These are phyloP conservation scores for Eurystomus glaucurus DNA, from an alignment of 2,797 vertebrate genomes.

Conservation along the genomic window DNA sequence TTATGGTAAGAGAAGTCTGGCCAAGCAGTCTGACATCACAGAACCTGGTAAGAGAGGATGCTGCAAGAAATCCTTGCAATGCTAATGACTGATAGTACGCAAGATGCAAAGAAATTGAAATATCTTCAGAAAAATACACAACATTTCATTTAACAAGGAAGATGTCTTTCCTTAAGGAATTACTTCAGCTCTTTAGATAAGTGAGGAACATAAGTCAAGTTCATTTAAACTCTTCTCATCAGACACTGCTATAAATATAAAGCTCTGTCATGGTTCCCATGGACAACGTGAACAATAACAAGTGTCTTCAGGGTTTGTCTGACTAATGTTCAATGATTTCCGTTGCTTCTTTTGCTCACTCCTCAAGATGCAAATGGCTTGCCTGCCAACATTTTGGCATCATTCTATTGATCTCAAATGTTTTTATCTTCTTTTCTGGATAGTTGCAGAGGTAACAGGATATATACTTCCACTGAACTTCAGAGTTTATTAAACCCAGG, in stretches of 20 bases:
- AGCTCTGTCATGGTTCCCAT: neutral
- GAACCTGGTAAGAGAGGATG: neutral
- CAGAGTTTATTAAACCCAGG: neutral
- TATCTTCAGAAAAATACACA: neutral
- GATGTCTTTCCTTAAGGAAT: neutral
- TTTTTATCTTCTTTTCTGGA: neutral
- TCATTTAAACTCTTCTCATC: neutral
- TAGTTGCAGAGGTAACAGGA: neutral
- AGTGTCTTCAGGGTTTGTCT: neutral
- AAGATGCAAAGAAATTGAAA: neutral
- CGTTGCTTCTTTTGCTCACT: neutral
- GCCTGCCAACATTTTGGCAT: neutral
- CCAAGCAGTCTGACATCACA: neutral
- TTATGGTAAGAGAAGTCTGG: neutral
- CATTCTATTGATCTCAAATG: neutral
- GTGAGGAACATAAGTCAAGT: neutral
- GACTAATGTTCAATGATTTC: neutral
- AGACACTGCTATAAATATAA: neutral
- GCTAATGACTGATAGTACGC: neutral
- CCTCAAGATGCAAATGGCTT: neutral
- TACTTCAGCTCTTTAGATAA: neutral
- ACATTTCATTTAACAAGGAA: neutral
- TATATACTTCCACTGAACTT: neutral
- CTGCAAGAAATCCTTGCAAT: neutral
- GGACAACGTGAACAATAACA: neutral